Evolutionary conservation across 1,140 invertebrate genomes (phyloP).

Genomic region (Eumaeus atala): DNA sequence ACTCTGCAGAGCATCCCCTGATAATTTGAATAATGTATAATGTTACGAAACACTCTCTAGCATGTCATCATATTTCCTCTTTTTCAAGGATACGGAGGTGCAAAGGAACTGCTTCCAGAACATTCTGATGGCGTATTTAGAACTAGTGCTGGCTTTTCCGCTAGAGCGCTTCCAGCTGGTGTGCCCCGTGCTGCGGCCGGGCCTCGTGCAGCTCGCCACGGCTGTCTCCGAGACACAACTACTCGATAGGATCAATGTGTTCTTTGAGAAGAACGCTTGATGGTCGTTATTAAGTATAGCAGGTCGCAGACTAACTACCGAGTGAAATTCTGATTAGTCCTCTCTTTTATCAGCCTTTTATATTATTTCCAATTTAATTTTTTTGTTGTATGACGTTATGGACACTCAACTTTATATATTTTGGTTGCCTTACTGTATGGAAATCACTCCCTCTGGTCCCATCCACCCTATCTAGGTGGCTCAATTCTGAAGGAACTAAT

Average conservation of each 20-base stretch:
- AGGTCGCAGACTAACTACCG: not conserved
- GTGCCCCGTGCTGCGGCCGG: conserved; percentile 70
- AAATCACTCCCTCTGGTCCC: too few species aligned
- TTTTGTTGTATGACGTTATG: too few species aligned
- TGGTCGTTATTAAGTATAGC: conserved; percentile 52
- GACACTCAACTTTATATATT: too few species aligned
- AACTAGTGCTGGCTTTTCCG: conserved; percentile 74
- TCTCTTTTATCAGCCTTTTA: too few species aligned
- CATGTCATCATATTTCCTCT: too few species aligned
- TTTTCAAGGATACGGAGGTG: conserved; percentile 73
- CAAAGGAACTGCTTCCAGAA: conserved; percentile 75
- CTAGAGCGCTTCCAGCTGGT: conserved; percentile 72
- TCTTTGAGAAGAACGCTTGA: conserved; percentile 66
- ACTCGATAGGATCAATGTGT: conserved; percentile 66
- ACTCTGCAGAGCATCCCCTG: too few species aligned
- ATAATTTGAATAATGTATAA: not conserved
- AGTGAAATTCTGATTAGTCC: too few species aligned
- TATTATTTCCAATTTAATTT: too few species aligned
- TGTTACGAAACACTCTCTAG: too few species aligned
- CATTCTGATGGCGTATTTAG: conserved; percentile 76
- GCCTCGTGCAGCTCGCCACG: conserved; percentile 74
- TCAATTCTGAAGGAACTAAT: too few species aligned
- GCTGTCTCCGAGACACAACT: conserved; percentile 69
- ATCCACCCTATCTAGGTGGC: too few species aligned
- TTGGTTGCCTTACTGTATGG: too few species aligned